phyloP scores from a whole-genome alignment of 2,797 vertebrate species.

The Silurus lanzhouensis region DNA sequence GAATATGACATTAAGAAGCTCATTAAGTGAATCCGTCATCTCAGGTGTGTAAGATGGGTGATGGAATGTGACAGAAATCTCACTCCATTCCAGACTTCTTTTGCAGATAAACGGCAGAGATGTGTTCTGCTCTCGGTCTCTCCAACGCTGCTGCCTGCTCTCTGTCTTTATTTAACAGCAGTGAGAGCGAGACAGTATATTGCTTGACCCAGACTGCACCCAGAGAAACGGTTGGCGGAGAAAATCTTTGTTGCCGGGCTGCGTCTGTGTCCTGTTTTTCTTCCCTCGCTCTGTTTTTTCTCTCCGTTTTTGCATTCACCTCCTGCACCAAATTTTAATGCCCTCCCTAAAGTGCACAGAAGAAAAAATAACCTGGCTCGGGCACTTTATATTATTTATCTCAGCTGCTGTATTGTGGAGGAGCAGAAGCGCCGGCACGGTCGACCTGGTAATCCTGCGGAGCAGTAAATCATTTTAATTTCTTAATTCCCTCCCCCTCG shows the following conservation, averaged over 20 bases:
- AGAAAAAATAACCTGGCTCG: constrained; percentile 22
- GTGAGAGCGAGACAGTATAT: constrained; percentile 35
- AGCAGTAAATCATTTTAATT: constrained; percentile 64
- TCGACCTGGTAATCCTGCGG: constrained; percentile 42
- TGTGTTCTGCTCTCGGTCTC: background rate
- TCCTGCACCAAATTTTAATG: constrained; percentile 39
- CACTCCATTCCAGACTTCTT: background rate
- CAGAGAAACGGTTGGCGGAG: constrained; percentile 8
- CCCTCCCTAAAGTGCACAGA: background rate
- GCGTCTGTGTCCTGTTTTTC: constrained; percentile 34
- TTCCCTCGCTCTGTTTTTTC: constrained; percentile 2
- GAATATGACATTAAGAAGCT: too few species aligned
- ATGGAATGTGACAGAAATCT: background rate
- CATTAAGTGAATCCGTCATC: background rate
- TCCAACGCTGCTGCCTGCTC: background rate
- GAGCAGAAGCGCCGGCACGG: constrained; percentile 18
- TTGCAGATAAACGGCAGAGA: background rate
- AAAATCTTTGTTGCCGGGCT: constrained; percentile 41
- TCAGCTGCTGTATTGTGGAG: constrained; percentile 33
- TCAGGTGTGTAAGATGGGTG: background rate
- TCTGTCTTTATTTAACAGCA: constrained; percentile 39
- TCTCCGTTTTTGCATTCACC: constrained; percentile 19
- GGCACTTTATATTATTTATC: constrained; percentile 42
- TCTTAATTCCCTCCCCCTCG: constrained; percentile 56
- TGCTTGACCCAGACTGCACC: constrained; percentile 49